Evolutionary conservation across 2,797 vertebrate genomes (phyloP), one percentile per base, ranked within the genome.

Genomic region (Cyprinella venusta): DNA sequence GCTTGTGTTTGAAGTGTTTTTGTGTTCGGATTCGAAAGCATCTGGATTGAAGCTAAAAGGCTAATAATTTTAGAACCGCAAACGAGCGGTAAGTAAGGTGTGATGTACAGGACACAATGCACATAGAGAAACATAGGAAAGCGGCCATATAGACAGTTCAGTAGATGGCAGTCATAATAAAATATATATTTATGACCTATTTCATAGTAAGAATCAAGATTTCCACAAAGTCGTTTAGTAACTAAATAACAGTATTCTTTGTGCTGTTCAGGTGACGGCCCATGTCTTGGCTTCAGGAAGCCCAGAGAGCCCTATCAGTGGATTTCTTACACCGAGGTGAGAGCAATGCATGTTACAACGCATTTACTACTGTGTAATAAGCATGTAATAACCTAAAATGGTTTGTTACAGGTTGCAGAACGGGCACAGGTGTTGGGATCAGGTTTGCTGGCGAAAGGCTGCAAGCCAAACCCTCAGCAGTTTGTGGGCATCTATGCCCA

Each of bases 261-360:
- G 30, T 45, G 50, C 26, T 63, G 54, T 61, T 18, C 89, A 96
- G 95, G 93, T 78, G 83, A 87, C 3, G 92, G 93, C 0, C 92
- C 94, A 0, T 96, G 95, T 89, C 93, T 96, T 48, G 94, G 95
- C 78, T 93, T 88, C 89, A 93, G 95, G 84, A 93, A 93, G 81
- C 93, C 94, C 0, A 89, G 91, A 50, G 91, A 95, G 88, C 93
- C 94, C 16, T 95, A 96, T 83, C 38, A 96, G 90, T 96, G 95
- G 94, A 95, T 96, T 87, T 92, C 95, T 86, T 96, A 96, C 89
- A 80, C 89, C 7, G 92, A 96, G 93, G 95, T 95, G 79, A 79
- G 91, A 8, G 33, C 24, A 70, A 67, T 18, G 45, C 5, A 26
- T 67, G 2, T 64, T 54, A 56, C 4, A 33, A 10, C 40, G 9